Evolutionary conservation across 2,113 vertebrate species (phyloP), one percentile per base, ranked within the genome.

Genomic region (Sapajus apella): DNA sequence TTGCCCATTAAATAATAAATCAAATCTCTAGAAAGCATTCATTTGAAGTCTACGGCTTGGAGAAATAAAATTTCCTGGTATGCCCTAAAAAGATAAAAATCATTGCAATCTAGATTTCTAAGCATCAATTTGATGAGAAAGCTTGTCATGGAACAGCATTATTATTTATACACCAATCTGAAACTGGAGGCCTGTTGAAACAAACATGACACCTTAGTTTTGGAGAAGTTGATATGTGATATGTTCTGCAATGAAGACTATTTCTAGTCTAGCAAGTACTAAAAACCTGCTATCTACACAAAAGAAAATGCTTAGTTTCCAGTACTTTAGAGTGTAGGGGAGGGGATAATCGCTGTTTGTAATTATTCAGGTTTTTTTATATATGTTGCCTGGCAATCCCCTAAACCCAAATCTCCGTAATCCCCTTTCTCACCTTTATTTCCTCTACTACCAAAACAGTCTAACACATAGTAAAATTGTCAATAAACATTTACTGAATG

Each of bases 101-200:
- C 32, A 17, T 61, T 37, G 35, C 4, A 55, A 72, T 21, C 4
- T 73, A 1, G 55, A 77, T 87, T 93, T 1, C 7, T 35, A 52
- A 40, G 56, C 18, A 50, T 75, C 8, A 13, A 3, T 6, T 14
- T 2, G 13, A 70, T 8, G 13, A 89, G n/a, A 55, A 3, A 9
- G 9, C n/a, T 21, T 72, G 2, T 23, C 47, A 94, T 0, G 5
- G 25, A 43, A 11, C 20, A 86, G 61, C 3, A 14, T 68, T 55
- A 86, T 90, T 90, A 72, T 91, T 95, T 89, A 86, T 40, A 82
- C 25, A 56, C 11, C 66, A 88, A 72, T 12, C 77, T 91, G 83
- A 91, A 95, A 52, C 8, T 8, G 50, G 32, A 91, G 50, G 37
- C n/a, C 45, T 82, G 3, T 40, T 45, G 66, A 50, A 95, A 66